Base-by-base conservation (phyloP, 2,888 invertebrate genomes). In the Rhamphomyia laevipes region DNA sequence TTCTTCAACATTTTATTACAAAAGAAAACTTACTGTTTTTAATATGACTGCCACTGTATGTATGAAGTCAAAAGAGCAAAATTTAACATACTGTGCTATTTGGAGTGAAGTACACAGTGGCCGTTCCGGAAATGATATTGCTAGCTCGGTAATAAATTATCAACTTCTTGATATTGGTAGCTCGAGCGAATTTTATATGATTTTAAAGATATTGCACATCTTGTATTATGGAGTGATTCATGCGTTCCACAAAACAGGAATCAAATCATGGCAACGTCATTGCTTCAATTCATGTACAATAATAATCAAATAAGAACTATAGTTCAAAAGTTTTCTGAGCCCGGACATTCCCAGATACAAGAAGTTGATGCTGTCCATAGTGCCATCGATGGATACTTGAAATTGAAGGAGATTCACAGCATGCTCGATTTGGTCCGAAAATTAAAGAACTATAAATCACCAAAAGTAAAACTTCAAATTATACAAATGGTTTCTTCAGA, bases 181-280 rank as follows among this genome's bases (percentile, higher is more conserved):
- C n/a, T 53, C 37, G 46, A 48, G 12, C 15, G 37, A 40, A 43
- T 55, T 21, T 4, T 49, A 13, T 30, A 31, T 23, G 50, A 48
- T 41, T 46, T 37, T 18, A 33, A 45, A n/a, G 15, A 45, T 18
- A 27, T 54, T 7, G 31, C 42, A 37, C 49, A 53, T 43, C 41
- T 54, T n/a, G 50, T 53, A 37, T 30, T 54, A 16, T 54, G 54
- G 51, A 54, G 48, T 18, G 54, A 55, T 35, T 48, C 52, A n/a
- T 54, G 51, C 30, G 47, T 33, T 9, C 33, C 37, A 15, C 37
- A 37, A 37, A 37, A 37, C 13, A 12, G 13, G 13, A 31, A 31
- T 37, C 9, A 37, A 15, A 37, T 37, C 15, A n/a, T 37, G 37
- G 37, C 37, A 2, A 37, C 37, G 3, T 9, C 37, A 15, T 37